A percentile compares a stretch with the other conserved stretches of the same genome.
Evolutionary conservation across 2,797 vertebrate species (phyloP).

Genomic region (Garrulus glandarius): DNA sequence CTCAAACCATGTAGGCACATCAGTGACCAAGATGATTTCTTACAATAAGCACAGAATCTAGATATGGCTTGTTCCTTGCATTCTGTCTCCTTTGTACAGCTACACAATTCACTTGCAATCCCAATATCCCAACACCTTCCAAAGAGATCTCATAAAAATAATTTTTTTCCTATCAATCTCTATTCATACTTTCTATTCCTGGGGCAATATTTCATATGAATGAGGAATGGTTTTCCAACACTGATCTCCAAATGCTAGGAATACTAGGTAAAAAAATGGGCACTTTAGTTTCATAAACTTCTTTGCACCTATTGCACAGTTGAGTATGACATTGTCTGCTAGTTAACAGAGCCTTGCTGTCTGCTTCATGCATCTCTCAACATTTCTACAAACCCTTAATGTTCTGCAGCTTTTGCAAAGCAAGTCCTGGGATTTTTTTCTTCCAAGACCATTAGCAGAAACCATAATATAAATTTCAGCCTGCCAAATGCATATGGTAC

Average conservation of each 20-base stretch:
- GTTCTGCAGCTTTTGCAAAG: not conserved
- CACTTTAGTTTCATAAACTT: not conserved
- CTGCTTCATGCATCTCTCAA: not conserved
- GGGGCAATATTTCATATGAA: not conserved
- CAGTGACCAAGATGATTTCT: not conserved
- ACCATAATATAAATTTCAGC: not conserved
- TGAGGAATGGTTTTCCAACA: not conserved
- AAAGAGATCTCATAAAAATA: not conserved
- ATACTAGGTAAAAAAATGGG: not conserved
- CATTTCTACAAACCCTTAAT: not conserved
- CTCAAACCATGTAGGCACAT: not conserved
- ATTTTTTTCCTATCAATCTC: not conserved
- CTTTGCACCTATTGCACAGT: not conserved
- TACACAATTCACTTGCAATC: not conserved
- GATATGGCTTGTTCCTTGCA: not conserved
- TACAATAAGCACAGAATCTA: not conserved
- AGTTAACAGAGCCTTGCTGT: not conserved
- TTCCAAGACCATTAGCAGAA: not conserved
- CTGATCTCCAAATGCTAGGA: not conserved
- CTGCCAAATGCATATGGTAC: not conserved
- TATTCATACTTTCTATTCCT: not conserved
- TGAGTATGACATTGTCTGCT: not conserved
- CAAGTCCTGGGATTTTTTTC: not conserved
- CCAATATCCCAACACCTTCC: not conserved
- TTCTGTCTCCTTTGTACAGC: not conserved